phyloP scores from a whole-genome alignment of 2,888 invertebrate species.

The Rutpela maculata region DNA sequence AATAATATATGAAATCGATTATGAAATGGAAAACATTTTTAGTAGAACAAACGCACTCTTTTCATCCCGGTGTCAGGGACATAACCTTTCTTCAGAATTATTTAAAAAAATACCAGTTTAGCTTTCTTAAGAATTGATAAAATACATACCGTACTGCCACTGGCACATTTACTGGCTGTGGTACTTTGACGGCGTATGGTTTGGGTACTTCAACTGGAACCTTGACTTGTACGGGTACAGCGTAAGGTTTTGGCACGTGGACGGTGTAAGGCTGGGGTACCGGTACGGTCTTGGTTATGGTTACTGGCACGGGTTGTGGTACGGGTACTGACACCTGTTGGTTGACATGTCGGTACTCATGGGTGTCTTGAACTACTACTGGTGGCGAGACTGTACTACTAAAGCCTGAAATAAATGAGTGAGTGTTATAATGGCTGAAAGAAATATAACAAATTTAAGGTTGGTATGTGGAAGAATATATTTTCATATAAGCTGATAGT shows the following conservation, averaged over 20 bases:
- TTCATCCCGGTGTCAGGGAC: no score
- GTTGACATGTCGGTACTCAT: constrained; percentile 45
- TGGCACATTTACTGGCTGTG: constrained; percentile 43
- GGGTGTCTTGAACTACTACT: constrained; percentile 19
- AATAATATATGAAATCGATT: no score
- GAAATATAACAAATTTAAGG: no score
- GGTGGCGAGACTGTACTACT: constrained; percentile 4
- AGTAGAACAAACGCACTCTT: no score
- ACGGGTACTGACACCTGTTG: constrained; percentile 50
- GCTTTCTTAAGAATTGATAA: no score
- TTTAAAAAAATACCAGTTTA: no score
- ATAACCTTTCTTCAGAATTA: no score
- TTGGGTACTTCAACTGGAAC: constrained; percentile 50
- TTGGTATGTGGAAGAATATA: no score
- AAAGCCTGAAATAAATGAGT: not conserved
- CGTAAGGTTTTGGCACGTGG: constrained; percentile 49
- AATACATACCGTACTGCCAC: constrained; percentile 26
- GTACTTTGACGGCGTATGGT: constrained; percentile 42
- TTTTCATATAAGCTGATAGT: no score
- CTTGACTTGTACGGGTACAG: constrained; percentile 58
- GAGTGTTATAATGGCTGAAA: no score
- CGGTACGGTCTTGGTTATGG: constrained; percentile 49
- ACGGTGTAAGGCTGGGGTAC: constrained; percentile 62
- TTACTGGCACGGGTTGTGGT: constrained; percentile 55
- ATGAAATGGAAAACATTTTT: no score